Evolutionary conservation across 1,140 invertebrate species (phyloP).

Genomic region (Papilio machaon): DNA sequence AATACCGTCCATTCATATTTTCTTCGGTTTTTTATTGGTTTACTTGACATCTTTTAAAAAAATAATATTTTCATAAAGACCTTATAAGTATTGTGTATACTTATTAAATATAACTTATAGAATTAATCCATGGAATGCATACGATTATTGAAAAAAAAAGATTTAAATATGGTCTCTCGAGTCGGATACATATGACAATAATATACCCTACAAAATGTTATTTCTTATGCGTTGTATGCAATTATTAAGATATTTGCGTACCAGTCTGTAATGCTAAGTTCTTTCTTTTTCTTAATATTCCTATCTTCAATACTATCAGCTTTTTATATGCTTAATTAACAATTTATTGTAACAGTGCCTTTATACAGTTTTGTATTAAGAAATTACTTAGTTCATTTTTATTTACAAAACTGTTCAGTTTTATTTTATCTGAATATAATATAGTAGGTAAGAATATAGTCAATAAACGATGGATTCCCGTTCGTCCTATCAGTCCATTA

Average conservation of each 20-base stretch:
- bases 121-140: background rate
- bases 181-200: slow-evolving; percentile 1
- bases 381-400: slow-evolving; percentile 8
- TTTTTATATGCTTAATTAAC: slow-evolving; percentile 12
- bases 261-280: background rate
- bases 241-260: background rate
- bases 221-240: background rate
- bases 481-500: background rate
- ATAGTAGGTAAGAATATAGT: slow-evolving; percentile 16
- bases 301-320: background rate
- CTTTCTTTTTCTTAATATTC: background rate
- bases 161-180: background rate
- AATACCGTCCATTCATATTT: slow-evolving; percentile 34
- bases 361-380: slow-evolving; percentile 18
- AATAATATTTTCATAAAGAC: background rate
- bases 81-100: background rate
- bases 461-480: slow-evolving; percentile 1
- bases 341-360: slow-evolving; percentile 28
- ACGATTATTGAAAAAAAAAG: background rate
- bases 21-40: background rate
- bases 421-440: slow-evolving; percentile 22
- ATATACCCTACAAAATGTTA: background rate
- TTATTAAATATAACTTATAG: background rate
- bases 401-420: slow-evolving; percentile 20
- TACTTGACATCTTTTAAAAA: background rate